Base-by-base conservation (phyloP, 1,140 invertebrate species). In the Heliconius melpomene region DNA sequence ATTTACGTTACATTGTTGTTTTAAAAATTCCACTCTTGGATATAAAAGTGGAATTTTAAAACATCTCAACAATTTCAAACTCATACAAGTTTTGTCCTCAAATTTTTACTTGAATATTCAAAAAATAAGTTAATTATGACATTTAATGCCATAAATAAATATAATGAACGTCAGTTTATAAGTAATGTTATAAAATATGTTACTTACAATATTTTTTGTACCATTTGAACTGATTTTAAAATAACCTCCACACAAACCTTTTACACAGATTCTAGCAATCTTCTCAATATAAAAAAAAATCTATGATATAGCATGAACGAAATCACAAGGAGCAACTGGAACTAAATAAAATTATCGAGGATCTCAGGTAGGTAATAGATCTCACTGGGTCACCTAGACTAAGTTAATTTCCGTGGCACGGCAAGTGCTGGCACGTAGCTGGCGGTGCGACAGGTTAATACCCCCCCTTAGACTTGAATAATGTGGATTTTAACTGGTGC, bases 401-500 rank as follows among this genome's bases (percentile, higher is more conserved):
- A 78, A 81, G 76, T 74, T 78, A 81, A 81, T 81, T 81, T 81
- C 76, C 80, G 76, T 16, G 76, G 40, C 23, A 52, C 46, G 40
- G 26, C 38, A 77, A 54, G 50, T 23, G 32, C 70, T 36, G 3
- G 32, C 71, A 72, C 36, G 32, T 77, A 40, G 72, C 40, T 52
- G 23, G 32, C 75, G 52, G 77, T 75, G 54, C n/a, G 79, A 83
- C 79, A 76, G 76, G 66, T 75, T 83, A 82, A 82, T 82, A 77
- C 81, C 38, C 71, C 66, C 29, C 40, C 29, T 80, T 80, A 71
- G 74, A 78, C 72, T 74, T 80, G 75, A 83, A 77, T 82, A 74
- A 82, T 82, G 81, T 82, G 72, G 77, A 80, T 82, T 82, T 82
- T 79, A 79, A 82, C 81, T 82, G 77, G 78, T 82, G 60, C 23